A percentile compares a stretch with the other conserved stretches of the same genome.
These are phyloP conservation scores for Artibeus jamaicensis DNA, from an alignment of 2,797 vertebrate species.

Conservation along the genomic window DNA sequence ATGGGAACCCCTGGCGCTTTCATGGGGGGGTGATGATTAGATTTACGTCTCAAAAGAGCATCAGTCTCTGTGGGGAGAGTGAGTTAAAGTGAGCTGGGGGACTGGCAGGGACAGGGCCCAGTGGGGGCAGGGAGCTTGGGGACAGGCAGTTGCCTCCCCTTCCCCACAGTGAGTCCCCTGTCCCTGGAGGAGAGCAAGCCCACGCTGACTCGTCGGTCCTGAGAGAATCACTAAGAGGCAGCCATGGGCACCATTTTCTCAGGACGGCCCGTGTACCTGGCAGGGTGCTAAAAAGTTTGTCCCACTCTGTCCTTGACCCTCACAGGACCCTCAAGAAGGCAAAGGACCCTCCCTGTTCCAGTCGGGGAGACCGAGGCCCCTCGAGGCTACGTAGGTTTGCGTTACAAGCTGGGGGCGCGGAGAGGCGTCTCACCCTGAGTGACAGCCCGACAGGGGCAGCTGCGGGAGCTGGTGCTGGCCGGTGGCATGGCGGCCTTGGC, in stretches of 20 bases:
- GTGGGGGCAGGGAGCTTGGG: not conserved
- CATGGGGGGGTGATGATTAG: too few relatives aligned
- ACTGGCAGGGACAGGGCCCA: not conserved
- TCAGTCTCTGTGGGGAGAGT: too few relatives aligned
- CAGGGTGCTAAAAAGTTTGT: too few relatives aligned
- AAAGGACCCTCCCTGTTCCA: not conserved
- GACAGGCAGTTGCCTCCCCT: not conserved
- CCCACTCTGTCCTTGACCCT: not conserved
- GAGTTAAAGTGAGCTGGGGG: not conserved
- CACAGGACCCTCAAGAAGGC: not conserved
- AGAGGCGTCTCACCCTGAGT: not conserved
- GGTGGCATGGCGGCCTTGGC: not conserved
- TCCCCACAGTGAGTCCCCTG: not conserved
- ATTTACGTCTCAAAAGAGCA: not conserved
- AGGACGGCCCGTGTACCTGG: not conserved
- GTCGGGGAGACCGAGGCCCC: not conserved
- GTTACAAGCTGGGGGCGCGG: not conserved
- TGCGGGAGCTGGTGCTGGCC: not conserved
- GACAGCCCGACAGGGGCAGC: not conserved
- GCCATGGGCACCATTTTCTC: accelerated
- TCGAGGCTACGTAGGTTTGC: not conserved
- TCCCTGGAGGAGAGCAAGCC: not conserved
- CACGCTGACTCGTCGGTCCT: not conserved
- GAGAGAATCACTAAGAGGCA: not conserved
- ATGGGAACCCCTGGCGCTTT: not conserved